A percentile compares a stretch with the other conserved stretches of the same genome.
phyloP scores from a whole-genome alignment of 2,888 invertebrate species.

The Erebia epiphron region DNA sequence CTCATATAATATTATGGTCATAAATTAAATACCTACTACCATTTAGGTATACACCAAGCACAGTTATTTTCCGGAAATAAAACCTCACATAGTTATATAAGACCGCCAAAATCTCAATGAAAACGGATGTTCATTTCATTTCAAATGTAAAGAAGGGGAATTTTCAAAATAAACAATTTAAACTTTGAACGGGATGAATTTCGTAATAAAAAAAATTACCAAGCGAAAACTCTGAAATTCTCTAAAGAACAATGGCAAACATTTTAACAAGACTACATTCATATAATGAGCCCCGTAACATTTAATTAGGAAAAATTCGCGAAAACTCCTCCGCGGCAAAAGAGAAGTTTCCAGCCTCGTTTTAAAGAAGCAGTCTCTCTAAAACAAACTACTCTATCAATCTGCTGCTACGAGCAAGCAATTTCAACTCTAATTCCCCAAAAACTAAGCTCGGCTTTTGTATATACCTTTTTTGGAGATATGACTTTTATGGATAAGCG shows the following conservation, averaged over 20 bases:
- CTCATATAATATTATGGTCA: no score
- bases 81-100: no score
- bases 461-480: conserved; percentile 12
- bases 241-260: conserved; percentile 24
- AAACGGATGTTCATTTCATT: neutral
- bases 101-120: neutral
- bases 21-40: no score
- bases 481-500: conserved; percentile 32
- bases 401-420: conserved; percentile 6
- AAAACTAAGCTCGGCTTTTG: conserved; percentile 24
- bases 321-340: conserved; percentile 30
- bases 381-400: conserved; percentile 32
- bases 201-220: conserved; percentile 3
- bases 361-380: conserved; percentile 35
- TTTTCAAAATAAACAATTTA: conserved; percentile 6
- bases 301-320: conserved; percentile 41
- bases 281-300: conserved; percentile 37
- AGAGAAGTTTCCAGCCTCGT: conserved; percentile 34
- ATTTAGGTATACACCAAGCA: no score
- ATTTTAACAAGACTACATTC: conserved; percentile 31
- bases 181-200: conserved; percentile 8
- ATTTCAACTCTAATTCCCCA: conserved; percentile 19
- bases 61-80: no score
- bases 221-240: conserved; percentile 9
- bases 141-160: neutral